Percentiles rank a stretch among this genome's conserved stretches.
phyloP scores from a whole-genome alignment of 2,888 invertebrate species.

The Drosophila heteroneura region DNA sequence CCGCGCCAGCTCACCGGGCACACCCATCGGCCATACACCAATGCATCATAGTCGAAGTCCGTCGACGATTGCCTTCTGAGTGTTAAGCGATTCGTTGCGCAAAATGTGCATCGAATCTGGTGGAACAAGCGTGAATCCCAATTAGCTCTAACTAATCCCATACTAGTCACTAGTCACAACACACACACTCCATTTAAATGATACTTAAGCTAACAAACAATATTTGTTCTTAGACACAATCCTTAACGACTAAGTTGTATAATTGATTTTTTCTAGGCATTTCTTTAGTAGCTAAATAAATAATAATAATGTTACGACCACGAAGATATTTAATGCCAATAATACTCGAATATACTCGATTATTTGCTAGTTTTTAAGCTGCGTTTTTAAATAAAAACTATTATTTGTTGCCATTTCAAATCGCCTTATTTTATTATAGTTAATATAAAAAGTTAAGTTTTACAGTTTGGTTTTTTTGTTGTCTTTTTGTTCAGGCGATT shows the following conservation, averaged over 20 bases:
- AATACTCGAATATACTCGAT: conserved; percentile 60
- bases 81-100: conserved; percentile 74
- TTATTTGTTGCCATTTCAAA: conserved; percentile 76
- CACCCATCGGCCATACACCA: conserved; percentile 78
- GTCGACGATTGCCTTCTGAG: conserved; percentile 80
- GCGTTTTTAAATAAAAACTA: conserved; percentile 56
- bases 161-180: conserved; percentile 41
- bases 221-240: conserved; percentile 55
- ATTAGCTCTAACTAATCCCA: conserved; percentile 13
- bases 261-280: conserved; percentile 30
- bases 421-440: conserved; percentile 25
- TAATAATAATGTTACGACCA: conserved; percentile 38
- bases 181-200: conserved; percentile 2
- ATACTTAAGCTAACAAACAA: conserved; percentile 45
- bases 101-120: conserved; percentile 63
- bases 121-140: conserved; percentile 17
- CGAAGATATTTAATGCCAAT: conserved; percentile 47
- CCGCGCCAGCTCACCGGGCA: conserved; percentile 83
- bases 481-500: conserved; percentile 3
- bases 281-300: conserved; percentile 60
- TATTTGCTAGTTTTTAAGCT: conserved; percentile 71
- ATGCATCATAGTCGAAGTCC: conserved; percentile 82
- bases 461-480: background rate
- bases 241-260: conserved; percentile 42
- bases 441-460: conserved; percentile 10